Conservation (phyloP, 2,888 invertebrate species). For the Temnothorax unifasciatus region DNA sequence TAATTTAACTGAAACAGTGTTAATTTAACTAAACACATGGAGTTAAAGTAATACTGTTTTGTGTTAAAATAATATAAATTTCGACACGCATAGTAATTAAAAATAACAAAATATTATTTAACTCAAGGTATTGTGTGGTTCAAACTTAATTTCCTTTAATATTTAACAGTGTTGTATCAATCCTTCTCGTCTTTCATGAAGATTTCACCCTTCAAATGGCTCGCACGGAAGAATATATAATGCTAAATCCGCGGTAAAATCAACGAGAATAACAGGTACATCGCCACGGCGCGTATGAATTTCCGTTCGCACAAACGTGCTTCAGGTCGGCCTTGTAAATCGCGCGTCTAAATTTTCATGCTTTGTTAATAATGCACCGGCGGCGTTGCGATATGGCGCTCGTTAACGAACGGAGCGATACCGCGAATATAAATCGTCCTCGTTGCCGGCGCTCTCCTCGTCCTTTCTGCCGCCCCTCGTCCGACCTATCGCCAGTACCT, state of each 20-base stretch:
- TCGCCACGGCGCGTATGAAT: slow-evolving; percentile 14
- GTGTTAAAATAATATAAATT: too few species aligned
- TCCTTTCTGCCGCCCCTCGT: slow-evolving; percentile 19
- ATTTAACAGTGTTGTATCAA: background rate
- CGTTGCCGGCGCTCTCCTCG: slow-evolving; percentile 40
- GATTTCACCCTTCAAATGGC: background rate
- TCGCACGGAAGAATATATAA: background rate
- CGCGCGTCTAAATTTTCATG: slow-evolving; percentile 55
- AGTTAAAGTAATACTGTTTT: too few species aligned
- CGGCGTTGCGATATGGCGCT: slow-evolving; percentile 47
- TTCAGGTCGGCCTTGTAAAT: slow-evolving; percentile 33
- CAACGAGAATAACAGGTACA: slow-evolving; percentile 5
- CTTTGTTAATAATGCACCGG: slow-evolving; percentile 60
- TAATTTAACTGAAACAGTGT: too few species aligned
- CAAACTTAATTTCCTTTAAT: too few species aligned
- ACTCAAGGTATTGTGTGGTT: too few species aligned
- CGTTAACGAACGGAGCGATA: slow-evolving; percentile 64
- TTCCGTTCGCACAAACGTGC: slow-evolving; percentile 18
- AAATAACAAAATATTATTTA: too few species aligned
- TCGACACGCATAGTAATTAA: too few species aligned
- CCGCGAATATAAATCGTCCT: slow-evolving; percentile 65
- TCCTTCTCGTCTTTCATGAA: background rate
- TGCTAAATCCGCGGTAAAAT: slow-evolving; percentile 12
- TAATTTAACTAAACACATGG: too few species aligned
- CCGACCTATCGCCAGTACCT: slow-evolving; percentile 36